Base-by-base conservation (phyloP, 2,113 vertebrate species). In the Pelobates fuscus region DNA sequence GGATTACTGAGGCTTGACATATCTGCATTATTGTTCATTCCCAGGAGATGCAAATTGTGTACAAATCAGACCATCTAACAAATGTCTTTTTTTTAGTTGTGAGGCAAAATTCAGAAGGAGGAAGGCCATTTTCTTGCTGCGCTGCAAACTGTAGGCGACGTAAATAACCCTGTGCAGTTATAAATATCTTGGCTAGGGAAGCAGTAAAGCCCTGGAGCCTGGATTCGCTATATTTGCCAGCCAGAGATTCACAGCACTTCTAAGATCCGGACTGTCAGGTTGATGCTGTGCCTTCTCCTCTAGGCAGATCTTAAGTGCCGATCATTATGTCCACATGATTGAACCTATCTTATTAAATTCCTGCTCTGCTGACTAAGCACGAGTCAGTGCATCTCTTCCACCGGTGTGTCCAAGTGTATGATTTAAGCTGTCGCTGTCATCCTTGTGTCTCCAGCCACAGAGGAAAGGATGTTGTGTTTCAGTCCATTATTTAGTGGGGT, bases 301-400 rank as follows among this genome's bases (percentile, higher is more conserved):
- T 0, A 54, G 54, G 54, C 67, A 70, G 54, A 59, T 70, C 20
- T 59, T 59, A 70, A 70, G 67, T 70, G 67, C 67, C 43, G 54
- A 18, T 29, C 17, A 26, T 59, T 23, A 15, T 59, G 30, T 70
- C 54, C 67, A 58, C 52, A 59, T 70, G 67, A 26, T 43, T 59
- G 57, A 43, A 43, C 54, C 54, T 20, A 30, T 59, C 67, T 43
- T 30, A 43, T 59, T 30, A 11, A 5, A 70, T 70, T 1, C 23
- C 27, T 29, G 3, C 15, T 14, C 54, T 23, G 6, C 23, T 54
- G 2, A 30, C 30, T 37, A 29, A 70, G 30, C 29, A 25, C 29
- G n/a, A 55, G 8, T 15, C 27, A 20, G 17, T 32, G 24, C 21
- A 37, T 37, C 32, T 37, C 32, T 10, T 37, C 32, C 10, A 6